phyloP scores from a whole-genome alignment of 1,140 invertebrate genomes.

The Acromyrmex echinatior region DNA sequence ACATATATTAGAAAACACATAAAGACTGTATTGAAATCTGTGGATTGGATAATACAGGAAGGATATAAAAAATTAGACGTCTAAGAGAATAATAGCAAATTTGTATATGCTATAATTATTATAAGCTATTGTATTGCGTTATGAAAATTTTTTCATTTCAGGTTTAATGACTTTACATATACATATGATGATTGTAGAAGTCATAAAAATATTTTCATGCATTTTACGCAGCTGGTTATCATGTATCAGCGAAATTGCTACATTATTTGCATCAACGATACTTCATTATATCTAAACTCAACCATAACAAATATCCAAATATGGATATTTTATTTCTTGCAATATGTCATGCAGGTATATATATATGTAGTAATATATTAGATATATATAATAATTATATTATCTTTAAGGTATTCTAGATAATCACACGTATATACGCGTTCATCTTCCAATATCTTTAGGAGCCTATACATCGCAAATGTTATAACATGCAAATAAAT shows the following conservation, averaged over 20 bases:
- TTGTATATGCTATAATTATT: conserved; percentile 19
- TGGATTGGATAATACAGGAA: conserved; percentile 1
- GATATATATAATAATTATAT: conserved; percentile 20
- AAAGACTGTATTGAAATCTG: conserved; percentile 30
- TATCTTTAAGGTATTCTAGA: conserved; percentile 27
- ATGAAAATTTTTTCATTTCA: conserved; percentile 20
- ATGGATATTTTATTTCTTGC: conserved; percentile 14
- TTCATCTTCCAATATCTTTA: conserved; percentile 36
- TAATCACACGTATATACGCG: conserved; percentile 34
- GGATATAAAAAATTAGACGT: conserved; percentile 25
- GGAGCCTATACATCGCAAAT: conserved; percentile 63
- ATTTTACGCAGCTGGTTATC: conserved; percentile 37
- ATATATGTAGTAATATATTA: conserved; percentile 6
- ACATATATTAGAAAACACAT: conserved; percentile 31
- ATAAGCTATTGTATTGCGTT: conserved; percentile 37
- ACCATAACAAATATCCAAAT: conserved; percentile 10
- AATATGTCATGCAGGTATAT: conserved; percentile 55
- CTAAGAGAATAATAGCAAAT: conserved; percentile 37
- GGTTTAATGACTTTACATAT: conserved; percentile 14
- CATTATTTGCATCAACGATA: neutral
- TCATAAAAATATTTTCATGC: conserved; percentile 57
- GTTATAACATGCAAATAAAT: conserved; percentile 71
- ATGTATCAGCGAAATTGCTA: conserved; percentile 21
- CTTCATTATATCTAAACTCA: neutral
- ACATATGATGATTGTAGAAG: conserved; percentile 12